These are phyloP conservation scores for Zeus faber DNA, from an alignment of 2,113 vertebrate genomes.

Conservation along the genomic window DNA sequence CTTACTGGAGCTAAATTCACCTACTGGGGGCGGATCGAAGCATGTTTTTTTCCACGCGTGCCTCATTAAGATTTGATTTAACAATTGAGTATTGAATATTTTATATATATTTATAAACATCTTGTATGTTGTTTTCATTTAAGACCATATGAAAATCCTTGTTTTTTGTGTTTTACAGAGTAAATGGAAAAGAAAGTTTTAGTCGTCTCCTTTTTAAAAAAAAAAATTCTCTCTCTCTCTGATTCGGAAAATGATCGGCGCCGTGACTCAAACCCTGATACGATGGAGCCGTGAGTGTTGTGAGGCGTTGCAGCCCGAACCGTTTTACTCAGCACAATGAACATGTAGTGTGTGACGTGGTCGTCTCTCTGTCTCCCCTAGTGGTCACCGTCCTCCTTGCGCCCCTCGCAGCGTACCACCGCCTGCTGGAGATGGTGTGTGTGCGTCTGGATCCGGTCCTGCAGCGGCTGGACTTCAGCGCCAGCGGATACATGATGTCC, in stretches of 20 bases:
- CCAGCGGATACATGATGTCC: slow-evolving; percentile 86
- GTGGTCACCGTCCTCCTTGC: slow-evolving; percentile 83
- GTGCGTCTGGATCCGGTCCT: slow-evolving; percentile 85
- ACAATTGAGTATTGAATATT: too few species aligned
- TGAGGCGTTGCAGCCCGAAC: slow-evolving; percentile 1
- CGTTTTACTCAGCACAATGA: background rate
- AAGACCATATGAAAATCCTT: too few species aligned
- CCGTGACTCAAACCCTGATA: too few species aligned
- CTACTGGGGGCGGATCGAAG: too few species aligned
- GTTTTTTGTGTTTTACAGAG: too few species aligned
- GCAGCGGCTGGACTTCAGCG: slow-evolving; percentile 90
- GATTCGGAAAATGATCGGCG: background rate
- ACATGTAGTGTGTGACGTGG: background rate
- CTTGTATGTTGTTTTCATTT: too few species aligned
- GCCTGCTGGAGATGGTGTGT: slow-evolving; percentile 78
- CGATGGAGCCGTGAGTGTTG: background rate
- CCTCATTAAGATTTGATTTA: too few species aligned
- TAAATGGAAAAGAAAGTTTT: too few species aligned
- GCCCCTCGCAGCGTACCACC: slow-evolving; percentile 86
- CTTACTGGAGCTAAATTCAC: too few species aligned
- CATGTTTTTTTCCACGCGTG: too few species aligned
- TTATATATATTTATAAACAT: too few species aligned
- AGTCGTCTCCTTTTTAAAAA: too few species aligned
- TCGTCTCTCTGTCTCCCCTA: slow-evolving; percentile 47
- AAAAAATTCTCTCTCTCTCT: background rate